These are phyloP conservation scores for Elysia crispata DNA, from an alignment of 2,888 invertebrate species.

Conservation along the genomic window DNA sequence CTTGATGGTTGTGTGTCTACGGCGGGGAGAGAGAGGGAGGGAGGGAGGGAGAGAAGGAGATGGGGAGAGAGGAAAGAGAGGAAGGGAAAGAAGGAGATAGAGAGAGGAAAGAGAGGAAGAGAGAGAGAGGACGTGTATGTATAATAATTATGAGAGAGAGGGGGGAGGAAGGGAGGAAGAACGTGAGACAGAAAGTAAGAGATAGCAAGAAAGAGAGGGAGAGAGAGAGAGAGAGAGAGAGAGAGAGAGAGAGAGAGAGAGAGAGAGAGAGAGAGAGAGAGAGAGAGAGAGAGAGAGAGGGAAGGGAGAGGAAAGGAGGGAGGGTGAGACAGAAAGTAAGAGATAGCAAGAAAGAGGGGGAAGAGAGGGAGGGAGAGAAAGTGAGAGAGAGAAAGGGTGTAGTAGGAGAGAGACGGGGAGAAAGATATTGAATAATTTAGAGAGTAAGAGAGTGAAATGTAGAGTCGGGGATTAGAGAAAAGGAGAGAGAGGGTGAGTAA, in stretches of 20 bases:
- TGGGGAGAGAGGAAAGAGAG: too few species aligned
- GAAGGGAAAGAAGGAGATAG: too few species aligned
- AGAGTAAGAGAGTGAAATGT: too few species aligned
- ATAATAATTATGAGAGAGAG: too few species aligned
- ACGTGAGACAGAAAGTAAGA: not conserved
- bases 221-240: slow-evolving; percentile 6
- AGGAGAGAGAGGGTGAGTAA: not conserved
- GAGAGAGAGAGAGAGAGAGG: not conserved
- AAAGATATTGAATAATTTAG: too few species aligned
- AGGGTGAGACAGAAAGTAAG: slow-evolving; percentile 13
- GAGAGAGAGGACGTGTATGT: too few species aligned
- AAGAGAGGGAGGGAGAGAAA: not conserved
- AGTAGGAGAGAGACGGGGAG: not conserved
- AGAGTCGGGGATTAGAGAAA: too few species aligned
- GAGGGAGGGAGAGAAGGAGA: not conserved
- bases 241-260: slow-evolving; percentile 9
- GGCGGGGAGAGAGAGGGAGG: too few species aligned
- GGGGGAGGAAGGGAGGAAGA: not conserved
- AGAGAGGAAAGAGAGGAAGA: too few species aligned
- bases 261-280: not conserved
- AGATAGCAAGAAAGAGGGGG: slow-evolving; percentile 22
- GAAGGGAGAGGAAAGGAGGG: not conserved
- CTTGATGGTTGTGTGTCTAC: too few species aligned
- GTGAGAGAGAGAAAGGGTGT: not conserved
- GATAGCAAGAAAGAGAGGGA: not conserved